Base-by-base conservation (phyloP, 1,140 invertebrate genomes). In the Sitophilus oryzae region DNA sequence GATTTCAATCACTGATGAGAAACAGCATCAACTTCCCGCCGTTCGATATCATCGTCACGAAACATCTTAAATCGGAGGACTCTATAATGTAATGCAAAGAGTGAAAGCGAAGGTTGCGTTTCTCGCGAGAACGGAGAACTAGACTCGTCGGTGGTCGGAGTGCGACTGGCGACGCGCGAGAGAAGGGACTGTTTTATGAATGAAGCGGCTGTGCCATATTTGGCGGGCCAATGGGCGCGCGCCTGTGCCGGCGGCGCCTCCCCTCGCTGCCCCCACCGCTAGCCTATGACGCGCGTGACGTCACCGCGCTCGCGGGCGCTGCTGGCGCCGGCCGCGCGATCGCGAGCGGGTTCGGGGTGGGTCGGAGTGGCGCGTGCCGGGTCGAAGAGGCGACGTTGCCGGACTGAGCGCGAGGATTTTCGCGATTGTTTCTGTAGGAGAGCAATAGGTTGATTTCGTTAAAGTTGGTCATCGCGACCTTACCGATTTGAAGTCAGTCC, bases 121-220 rank as follows among this genome's bases (percentile, higher is more conserved):
- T n/a, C n/a, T n/a, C n/a, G n/a, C n/a, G n/a, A n/a, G n/a, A n/a
- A n/a, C n/a, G n/a, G n/a, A n/a, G n/a, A n/a, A n/a, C 36, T 55
- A 40, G 22, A 52, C 50, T 49, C 43, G 47, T 14, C 11, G 40
- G 42, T 47, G 19, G 50, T 54, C 55, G 49, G 45, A 46, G 45
- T 44, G 30, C 23, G 47, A 56, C 55, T 56, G 51, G 40, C 30
- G 49, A 15, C 46, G 50, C 56, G 50, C 52, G 41, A 38, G 46
- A 51, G 42, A 35, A 36, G 37, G 47, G 49, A 70, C 68, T 71
- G n/a, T n/a, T 76, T 77, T 77, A 78, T 79, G 76, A 79, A 79
- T 79, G 77, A 73, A 77, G 66, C 65, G 67, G 67, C 67, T 72
- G 71, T 71, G 68, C 72, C 72, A 73, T 73, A 73, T 74, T 74